These are phyloP conservation scores for Cyprinodon diabolis DNA, from an alignment of 2,797 vertebrate genomes.

Conservation along the genomic window DNA sequence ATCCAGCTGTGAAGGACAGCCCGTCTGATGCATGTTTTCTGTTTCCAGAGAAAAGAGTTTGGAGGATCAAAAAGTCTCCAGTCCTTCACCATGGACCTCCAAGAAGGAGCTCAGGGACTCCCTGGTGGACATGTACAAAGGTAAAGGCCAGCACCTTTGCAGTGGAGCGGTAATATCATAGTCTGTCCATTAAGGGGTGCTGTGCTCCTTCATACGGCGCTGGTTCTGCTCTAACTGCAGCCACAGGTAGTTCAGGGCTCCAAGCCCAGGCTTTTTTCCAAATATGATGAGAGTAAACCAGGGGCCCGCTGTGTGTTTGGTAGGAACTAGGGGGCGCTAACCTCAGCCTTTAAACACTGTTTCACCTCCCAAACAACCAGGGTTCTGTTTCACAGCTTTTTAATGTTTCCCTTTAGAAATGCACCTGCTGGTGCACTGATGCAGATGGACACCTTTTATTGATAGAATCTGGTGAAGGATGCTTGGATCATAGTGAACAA, in stretches of 20 bases:
- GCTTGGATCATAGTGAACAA: too few relatives aligned
- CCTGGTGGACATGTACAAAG: constrained; percentile 75
- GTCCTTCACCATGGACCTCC: constrained; percentile 41
- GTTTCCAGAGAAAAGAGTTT: constrained; percentile 59
- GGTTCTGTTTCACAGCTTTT: too few relatives aligned
- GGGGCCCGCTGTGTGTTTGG: background rate
- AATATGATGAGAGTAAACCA: background rate
- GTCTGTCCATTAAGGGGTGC: constrained; percentile 31
- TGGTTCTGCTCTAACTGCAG: background rate
- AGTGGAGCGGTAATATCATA: background rate
- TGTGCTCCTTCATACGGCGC: constrained; percentile 2
- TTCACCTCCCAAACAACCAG: too few relatives aligned
- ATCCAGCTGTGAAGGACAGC: background rate
- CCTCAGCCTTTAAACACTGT: too few relatives aligned
- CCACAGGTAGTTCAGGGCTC: background rate
- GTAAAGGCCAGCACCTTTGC: constrained; percentile 38
- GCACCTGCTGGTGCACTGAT: background rate
- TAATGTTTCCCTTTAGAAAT: too few relatives aligned
- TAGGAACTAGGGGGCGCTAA: background rate
- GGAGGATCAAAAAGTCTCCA: constrained; percentile 45
- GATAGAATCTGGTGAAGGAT: too few relatives aligned
- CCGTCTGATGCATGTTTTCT: background rate
- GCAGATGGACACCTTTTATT: background rate
- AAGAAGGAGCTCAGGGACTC: constrained; percentile 72
- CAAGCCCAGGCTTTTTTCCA: too few relatives aligned